phyloP scores from a whole-genome alignment of 2,113 vertebrate species.

The Cyprinodon tularosa region DNA sequence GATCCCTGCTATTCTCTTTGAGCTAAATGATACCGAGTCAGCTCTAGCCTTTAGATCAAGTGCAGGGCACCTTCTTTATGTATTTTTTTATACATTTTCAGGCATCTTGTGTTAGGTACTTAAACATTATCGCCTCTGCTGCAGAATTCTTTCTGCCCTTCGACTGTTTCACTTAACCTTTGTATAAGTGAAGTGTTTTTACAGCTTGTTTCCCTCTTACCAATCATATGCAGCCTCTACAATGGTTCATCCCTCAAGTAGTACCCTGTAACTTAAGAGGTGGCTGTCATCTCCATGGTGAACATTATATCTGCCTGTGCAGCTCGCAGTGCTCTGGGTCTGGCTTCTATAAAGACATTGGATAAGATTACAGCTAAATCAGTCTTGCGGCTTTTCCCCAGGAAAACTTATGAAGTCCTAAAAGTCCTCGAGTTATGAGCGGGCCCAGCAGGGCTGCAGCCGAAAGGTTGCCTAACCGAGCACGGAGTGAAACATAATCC shows the following conservation, averaged over 20 bases:
- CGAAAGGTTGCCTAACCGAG: slow-evolving; percentile 58
- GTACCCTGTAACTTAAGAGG: slow-evolving; percentile 32
- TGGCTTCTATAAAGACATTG: slow-evolving; percentile 83
- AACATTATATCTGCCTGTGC: slow-evolving; percentile 53
- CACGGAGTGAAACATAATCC: slow-evolving; percentile 88
- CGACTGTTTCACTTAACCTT: slow-evolving; percentile 21
- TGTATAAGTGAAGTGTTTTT: slow-evolving; percentile 3
- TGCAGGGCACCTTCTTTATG: not conserved
- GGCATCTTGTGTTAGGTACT: not conserved
- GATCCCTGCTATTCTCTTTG: slow-evolving; percentile 8
- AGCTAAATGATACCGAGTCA: slow-evolving; percentile 4
- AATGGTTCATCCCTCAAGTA: slow-evolving; percentile 36
- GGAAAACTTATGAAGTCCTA: slow-evolving; percentile 83
- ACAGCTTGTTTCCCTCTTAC: slow-evolving; percentile 9
- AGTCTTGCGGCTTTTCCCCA: slow-evolving; percentile 80
- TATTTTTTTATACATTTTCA: not conserved
- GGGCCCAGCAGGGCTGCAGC: slow-evolving; percentile 75
- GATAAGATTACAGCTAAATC: slow-evolving; percentile 84
- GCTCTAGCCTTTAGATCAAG: not conserved
- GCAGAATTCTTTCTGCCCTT: not conserved
- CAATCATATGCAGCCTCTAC: slow-evolving; percentile 13
- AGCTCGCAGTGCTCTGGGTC: slow-evolving; percentile 68
- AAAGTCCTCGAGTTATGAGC: slow-evolving; percentile 76
- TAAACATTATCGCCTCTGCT: slow-evolving; percentile 4
- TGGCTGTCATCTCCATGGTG: slow-evolving; percentile 60